Base-by-base conservation (phyloP, 2,888 invertebrate species). In the Spodoptera littoralis region DNA sequence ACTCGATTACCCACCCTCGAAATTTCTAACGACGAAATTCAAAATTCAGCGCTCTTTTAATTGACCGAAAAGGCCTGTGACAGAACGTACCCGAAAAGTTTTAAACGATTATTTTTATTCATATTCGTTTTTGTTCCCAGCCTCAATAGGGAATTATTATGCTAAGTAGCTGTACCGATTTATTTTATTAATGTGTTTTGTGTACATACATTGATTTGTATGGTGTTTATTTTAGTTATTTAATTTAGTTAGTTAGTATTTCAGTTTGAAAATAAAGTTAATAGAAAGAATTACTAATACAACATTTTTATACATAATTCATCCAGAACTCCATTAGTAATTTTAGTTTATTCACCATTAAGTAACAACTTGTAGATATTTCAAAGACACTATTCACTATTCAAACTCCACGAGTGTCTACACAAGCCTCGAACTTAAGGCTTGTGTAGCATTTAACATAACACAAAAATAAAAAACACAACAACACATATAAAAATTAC, bases 1-100 rank as follows among this genome's bases (percentile, higher is more conserved):
- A 87, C 86, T 88, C 88, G 84, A 87, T 89, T 87, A 87, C 69
- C 80, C 73, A 78, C 82, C 83, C 81, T 81, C 74, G 64, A 80
- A 81, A 80, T 80, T 78, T 76, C 77, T 75, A 80, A 83, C 84
- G 78, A 84, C 77, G 74, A 70, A 80, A 82, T 79, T 81, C 80
- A 77, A 78, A 79, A 82, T 81, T 84, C 82, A 81, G 80, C 82
- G 79, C 81, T 81, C 78, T 83, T 86, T 85, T 86, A 86, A 86
- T 85, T 86, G 84, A 86, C 84, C 84, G 77, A 82, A 84, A 84
- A 77, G 76, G 81, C 75, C 73, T 77, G 80, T 78, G 79, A 78
- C 80, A 77, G 70, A 66, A 65, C 70, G 70, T 50, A 73, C 73
- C 78, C 76, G 62, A 78, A 82, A 84, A 81, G 77, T 83, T 84